Percentiles rank a stretch among this genome's conserved stretches.
Evolutionary conservation across 1,140 invertebrate genomes (phyloP).

Genomic region (Carposina sasakii): DNA sequence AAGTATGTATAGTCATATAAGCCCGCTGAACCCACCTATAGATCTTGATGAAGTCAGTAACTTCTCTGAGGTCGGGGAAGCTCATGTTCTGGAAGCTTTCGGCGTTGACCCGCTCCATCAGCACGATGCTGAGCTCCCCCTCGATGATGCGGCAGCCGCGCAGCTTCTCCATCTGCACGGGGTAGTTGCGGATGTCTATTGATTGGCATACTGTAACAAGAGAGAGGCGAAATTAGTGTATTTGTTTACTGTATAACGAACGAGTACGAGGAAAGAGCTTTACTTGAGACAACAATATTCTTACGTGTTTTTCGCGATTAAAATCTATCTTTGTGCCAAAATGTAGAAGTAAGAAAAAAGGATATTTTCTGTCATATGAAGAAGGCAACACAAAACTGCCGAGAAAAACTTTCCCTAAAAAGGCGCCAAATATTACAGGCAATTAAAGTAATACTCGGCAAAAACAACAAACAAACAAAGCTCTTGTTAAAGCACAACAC

Average conservation of each 20-base stretch:
- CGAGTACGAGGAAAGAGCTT: too few species aligned
- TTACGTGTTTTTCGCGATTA: too few species aligned
- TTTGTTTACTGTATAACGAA: too few species aligned
- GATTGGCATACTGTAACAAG: conserved; percentile 79
- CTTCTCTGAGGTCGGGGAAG: conserved; percentile 80
- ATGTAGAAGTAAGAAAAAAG: not conserved
- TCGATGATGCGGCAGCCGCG: conserved; percentile 89
- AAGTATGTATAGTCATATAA: too few species aligned
- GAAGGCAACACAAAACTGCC: too few species aligned
- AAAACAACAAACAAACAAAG: too few species aligned
- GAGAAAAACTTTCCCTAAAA: too few species aligned
- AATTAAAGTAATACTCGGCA: too few species aligned
- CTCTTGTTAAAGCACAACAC: too few species aligned
- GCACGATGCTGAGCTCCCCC: conserved; percentile 85
- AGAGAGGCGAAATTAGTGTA: conserved; percentile 7
- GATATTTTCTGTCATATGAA: too few species aligned
- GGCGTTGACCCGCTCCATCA: conserved; percentile 77
- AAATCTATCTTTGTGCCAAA: not conserved
- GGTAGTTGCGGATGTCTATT: conserved; percentile 86
- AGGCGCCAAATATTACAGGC: too few species aligned
- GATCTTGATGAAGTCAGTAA: conserved; percentile 76
- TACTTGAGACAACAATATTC: too few species aligned
- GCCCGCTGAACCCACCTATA: conserved; percentile 64
- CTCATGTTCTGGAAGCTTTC: conserved; percentile 72
- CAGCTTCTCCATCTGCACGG: conserved; percentile 78